Percentiles rank a stretch among this genome's conserved stretches.
Evolutionary conservation across 2,888 invertebrate species (phyloP).

Genomic region (Isoperla grammatica): DNA sequence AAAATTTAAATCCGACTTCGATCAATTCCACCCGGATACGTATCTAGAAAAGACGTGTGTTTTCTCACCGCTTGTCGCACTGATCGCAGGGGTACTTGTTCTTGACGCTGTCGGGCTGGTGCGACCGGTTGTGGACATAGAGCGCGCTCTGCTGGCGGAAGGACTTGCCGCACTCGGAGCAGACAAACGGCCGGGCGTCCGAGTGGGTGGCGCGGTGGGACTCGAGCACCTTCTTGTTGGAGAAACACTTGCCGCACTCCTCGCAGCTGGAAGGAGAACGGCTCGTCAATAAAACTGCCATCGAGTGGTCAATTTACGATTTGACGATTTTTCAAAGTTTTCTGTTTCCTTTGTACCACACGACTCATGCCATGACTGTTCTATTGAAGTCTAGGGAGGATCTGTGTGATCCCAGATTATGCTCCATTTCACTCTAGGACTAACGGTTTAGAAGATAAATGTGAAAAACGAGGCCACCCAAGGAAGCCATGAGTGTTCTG

Average conservation of each 20-base stretch:
- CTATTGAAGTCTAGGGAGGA: not conserved
- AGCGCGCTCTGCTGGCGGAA: constrained; percentile 53
- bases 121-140: constrained; percentile 50
- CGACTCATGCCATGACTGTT: not conserved
- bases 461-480: too few species aligned
- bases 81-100: constrained; percentile 54
- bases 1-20: too few species aligned
- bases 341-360: not conserved
- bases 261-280: constrained; percentile 47
- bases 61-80: constrained; percentile 50
- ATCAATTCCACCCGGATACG: too few species aligned
- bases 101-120: constrained; percentile 52
- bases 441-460: too few species aligned
- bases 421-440: too few species aligned
- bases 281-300: too few species aligned
- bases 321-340: not conserved
- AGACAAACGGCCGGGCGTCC: constrained; percentile 48
- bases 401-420: too few species aligned
- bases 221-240: constrained; percentile 46
- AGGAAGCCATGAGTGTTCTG: too few species aligned
- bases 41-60: too few species aligned
- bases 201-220: constrained; percentile 49
- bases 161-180: constrained; percentile 51
- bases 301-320: too few species aligned
- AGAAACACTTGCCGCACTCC: constrained; percentile 52